Evolutionary conservation across 2,113 vertebrate genomes (phyloP).

Genomic region (Scortum barcoo): DNA sequence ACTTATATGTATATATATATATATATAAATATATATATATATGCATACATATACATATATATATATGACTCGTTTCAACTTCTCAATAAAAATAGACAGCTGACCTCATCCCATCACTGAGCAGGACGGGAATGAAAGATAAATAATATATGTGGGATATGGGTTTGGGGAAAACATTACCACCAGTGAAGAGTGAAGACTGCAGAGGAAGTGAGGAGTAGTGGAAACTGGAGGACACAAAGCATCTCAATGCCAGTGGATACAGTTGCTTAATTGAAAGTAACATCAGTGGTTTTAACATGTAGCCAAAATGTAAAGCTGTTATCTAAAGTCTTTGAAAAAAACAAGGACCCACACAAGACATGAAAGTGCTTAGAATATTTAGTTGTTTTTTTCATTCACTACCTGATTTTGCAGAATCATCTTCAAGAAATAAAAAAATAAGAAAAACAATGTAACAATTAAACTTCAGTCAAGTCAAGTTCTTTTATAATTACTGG

Average conservation of each 20-base stretch:
- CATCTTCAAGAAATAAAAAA: neutral
- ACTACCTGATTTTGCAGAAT: neutral
- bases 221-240: neutral
- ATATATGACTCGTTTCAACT: no score
- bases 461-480: neutral
- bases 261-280: neutral
- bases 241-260: neutral
- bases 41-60: no score
- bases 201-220: neutral
- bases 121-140: slow-evolving; percentile 41
- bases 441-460: neutral
- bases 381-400: no score
- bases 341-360: neutral
- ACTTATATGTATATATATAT: no score
- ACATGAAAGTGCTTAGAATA: neutral
- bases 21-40: no score
- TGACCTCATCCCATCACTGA: slow-evolving; percentile 27
- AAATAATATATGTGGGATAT: slow-evolving; percentile 43
- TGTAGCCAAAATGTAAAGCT: no score
- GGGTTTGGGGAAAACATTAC: slow-evolving; percentile 24
- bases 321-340: neutral
- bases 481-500: no score
- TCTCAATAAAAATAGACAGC: slow-evolving; percentile 20
- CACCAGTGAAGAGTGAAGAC: neutral
- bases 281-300: neutral